These are phyloP conservation scores for Dasyornis broadbenti DNA, from an alignment of 2,113 vertebrate genomes.

Conservation along the genomic window DNA sequence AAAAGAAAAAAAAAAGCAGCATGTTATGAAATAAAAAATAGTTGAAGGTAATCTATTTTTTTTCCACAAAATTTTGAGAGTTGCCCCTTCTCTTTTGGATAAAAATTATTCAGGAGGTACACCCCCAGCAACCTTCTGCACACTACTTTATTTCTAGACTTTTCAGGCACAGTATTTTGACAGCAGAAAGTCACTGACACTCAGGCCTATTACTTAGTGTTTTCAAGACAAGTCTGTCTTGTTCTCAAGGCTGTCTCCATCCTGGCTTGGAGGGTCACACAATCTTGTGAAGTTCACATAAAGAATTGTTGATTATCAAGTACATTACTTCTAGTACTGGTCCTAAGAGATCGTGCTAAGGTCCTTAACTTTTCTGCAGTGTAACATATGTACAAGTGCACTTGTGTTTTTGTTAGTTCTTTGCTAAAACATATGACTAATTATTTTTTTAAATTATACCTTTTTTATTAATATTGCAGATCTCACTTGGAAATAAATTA, in stretches of 20 bases:
- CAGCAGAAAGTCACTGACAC: background rate
- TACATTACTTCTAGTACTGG: background rate
- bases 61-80: background rate
- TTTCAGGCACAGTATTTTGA: background rate
- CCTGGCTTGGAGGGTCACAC: background rate
- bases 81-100: background rate
- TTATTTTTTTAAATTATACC: background rate
- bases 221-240: background rate
- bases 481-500: background rate
- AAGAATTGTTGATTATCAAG: background rate
- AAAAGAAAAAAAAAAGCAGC: background rate
- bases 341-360: background rate
- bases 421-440: background rate
- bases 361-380: background rate
- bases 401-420: background rate
- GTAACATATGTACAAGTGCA: fast-evolving
- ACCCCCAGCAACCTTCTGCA: background rate
- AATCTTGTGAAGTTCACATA: background rate
- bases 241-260: background rate
- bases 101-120: background rate
- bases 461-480: background rate
- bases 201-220: background rate
- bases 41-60: background rate
- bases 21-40: background rate
- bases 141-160: background rate